Evolutionary conservation across 2,113 vertebrate species (phyloP).

Genomic region (Baryphthengus martii): DNA sequence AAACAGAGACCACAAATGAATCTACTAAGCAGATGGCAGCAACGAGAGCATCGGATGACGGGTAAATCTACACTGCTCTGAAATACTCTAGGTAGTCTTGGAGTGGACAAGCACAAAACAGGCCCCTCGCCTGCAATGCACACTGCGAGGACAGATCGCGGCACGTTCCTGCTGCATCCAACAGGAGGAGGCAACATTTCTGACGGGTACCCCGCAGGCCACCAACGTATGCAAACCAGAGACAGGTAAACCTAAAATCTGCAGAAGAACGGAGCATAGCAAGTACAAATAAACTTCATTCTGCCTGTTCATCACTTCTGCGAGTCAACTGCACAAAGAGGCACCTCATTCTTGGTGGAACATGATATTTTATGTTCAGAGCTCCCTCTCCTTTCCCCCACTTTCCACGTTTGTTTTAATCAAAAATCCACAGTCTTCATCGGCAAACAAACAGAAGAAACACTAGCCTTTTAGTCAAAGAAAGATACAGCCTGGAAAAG

Average conservation of each 20-base stretch:
- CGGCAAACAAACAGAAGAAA: neutral
- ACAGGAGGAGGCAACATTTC: neutral
- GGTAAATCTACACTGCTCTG: neutral
- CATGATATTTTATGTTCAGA: neutral
- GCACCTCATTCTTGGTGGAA: accelerated
- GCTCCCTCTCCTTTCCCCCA: neutral
- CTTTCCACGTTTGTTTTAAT: neutral
- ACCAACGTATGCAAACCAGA: neutral
- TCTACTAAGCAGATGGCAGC: neutral
- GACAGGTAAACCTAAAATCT: accelerated
- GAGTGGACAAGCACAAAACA: neutral
- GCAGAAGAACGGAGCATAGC: neutral
- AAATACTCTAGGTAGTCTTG: neutral
- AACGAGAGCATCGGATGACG: neutral
- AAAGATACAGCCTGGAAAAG: neutral
- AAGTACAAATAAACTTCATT: neutral
- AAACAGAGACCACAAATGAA: neutral
- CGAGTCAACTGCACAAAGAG: neutral
- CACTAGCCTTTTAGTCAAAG: neutral
- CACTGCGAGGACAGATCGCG: neutral
- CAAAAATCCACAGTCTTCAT: neutral
- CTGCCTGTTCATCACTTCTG: neutral
- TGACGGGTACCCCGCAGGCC: neutral
- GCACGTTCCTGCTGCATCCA: neutral
- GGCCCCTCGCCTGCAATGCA: neutral